Evolutionary conservation across 2,888 invertebrate genomes (phyloP).

Genomic region (Eupithecia exiguata): DNA sequence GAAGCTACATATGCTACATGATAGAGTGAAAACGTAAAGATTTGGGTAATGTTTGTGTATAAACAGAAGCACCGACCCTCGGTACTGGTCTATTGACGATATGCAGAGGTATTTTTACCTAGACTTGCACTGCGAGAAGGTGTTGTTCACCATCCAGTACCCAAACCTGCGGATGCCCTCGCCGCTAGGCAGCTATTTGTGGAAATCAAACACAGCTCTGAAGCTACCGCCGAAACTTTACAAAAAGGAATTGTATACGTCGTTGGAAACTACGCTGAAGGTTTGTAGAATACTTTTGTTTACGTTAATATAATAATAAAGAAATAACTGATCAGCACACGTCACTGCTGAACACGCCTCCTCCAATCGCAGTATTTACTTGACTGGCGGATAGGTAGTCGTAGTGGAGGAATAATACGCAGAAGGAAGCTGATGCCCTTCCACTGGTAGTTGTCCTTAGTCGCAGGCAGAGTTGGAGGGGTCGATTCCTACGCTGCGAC

Average conservation of each 20-base stretch:
- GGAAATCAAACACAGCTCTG: slow-evolving; percentile 63
- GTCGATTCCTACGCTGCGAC: too few relatives aligned
- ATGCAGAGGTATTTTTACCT: slow-evolving; percentile 69
- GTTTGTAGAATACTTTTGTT: slow-evolving; percentile 43
- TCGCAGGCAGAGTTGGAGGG: background rate
- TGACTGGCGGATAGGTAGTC: background rate
- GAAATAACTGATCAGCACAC: too few relatives aligned
- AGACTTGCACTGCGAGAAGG: slow-evolving; percentile 67
- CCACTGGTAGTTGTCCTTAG: background rate
- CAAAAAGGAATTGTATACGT: slow-evolving; percentile 59
- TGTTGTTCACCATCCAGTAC: slow-evolving; percentile 70
- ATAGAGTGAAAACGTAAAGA: too few relatives aligned
- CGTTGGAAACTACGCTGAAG: slow-evolving; percentile 67
- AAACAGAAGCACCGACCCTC: slow-evolving; percentile 61
- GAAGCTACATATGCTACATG: too few relatives aligned
- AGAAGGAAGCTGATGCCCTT: background rate
- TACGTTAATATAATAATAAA: background rate
- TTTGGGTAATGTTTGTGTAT: background rate
- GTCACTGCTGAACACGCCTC: too few relatives aligned
- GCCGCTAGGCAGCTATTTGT: slow-evolving; percentile 59
- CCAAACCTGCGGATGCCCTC: slow-evolving; percentile 66
- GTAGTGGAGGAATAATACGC: background rate
- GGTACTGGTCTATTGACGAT: slow-evolving; percentile 72
- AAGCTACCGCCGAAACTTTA: slow-evolving; percentile 60
- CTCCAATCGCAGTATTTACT: too few relatives aligned